These are phyloP conservation scores for Arrhopalites spinosus DNA, from an alignment of 2,888 invertebrate species.

Conservation along the genomic window DNA sequence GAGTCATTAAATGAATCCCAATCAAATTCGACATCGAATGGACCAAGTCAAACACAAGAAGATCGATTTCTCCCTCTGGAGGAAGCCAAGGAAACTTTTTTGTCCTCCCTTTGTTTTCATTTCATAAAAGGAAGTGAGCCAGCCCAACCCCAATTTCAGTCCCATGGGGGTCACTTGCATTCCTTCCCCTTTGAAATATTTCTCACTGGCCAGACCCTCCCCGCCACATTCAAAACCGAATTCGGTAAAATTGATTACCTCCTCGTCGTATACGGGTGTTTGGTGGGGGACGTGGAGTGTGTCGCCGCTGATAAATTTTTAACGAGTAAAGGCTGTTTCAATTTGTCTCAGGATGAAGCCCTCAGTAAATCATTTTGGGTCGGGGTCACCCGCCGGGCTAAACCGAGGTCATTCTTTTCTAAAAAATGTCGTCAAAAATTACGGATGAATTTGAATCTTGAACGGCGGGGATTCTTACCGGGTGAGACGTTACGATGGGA, in stretches of 20 bases:
- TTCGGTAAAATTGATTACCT: constrained; percentile 27
- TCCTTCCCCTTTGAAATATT: constrained; percentile 22
- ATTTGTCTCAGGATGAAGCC: no score
- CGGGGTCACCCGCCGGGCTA: no score
- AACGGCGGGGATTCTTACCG: background rate
- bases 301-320: no score
- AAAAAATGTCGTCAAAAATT: constrained; percentile 9
- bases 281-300: no score
- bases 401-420: no score
- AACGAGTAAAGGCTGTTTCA: no score
- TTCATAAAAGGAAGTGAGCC: background rate
- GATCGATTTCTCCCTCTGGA: constrained; percentile 31
- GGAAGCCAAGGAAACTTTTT: background rate
- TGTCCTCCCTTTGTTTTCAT: background rate
- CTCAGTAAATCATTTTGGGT: no score
- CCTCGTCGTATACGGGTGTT: no score
- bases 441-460: constrained; percentile 2
- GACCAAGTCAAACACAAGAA: constrained; percentile 1
- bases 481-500: background rate
- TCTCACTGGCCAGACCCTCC: background rate
- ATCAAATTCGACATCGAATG: constrained; percentile 18
- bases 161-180: background rate
- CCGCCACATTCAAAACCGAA: constrained; percentile 16
- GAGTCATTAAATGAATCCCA: no score
- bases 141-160: background rate